phyloP scores from a whole-genome alignment of 2,113 vertebrate genomes.

The Brienomyrus brachyistius region DNA sequence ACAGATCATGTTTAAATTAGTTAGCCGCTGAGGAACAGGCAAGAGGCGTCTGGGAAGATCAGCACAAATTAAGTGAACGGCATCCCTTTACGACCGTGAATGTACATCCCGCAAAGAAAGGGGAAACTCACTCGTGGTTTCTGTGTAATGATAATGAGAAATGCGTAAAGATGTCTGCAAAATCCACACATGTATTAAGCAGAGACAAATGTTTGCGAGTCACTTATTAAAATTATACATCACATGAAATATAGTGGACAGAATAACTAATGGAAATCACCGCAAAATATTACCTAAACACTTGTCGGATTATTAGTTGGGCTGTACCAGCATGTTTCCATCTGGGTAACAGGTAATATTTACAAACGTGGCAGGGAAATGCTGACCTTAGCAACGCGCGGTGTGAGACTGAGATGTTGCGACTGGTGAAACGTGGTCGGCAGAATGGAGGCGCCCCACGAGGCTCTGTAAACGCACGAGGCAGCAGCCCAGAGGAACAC shows the following conservation, averaged over 20 bases:
- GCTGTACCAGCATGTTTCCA: not conserved
- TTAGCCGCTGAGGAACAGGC: not conserved
- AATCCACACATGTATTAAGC: not conserved
- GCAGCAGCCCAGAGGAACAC: not conserved
- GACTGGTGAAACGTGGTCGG: not conserved
- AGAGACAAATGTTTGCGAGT: not conserved
- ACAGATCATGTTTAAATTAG: constrained; percentile 3
- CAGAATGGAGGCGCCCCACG: not conserved
- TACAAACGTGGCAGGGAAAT: not conserved
- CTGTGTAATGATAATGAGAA: not conserved
- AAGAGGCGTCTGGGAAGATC: constrained; percentile 1
- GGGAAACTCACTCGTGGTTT: not conserved
- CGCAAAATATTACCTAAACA: not conserved
- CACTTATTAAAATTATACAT: not conserved
- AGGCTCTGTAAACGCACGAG: not conserved
- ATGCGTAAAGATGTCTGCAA: not conserved
- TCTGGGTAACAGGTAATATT: not conserved
- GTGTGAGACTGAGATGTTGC: not conserved
- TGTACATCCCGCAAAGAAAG: not conserved
- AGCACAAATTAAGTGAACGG: not conserved
- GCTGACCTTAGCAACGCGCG: not conserved
- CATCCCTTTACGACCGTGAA: not conserved
- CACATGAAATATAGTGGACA: not conserved
- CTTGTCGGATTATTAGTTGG: not conserved
- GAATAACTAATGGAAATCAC: not conserved